phyloP scores from a whole-genome alignment of 1,140 invertebrate genomes.

The Tetranychus urticae region DNA sequence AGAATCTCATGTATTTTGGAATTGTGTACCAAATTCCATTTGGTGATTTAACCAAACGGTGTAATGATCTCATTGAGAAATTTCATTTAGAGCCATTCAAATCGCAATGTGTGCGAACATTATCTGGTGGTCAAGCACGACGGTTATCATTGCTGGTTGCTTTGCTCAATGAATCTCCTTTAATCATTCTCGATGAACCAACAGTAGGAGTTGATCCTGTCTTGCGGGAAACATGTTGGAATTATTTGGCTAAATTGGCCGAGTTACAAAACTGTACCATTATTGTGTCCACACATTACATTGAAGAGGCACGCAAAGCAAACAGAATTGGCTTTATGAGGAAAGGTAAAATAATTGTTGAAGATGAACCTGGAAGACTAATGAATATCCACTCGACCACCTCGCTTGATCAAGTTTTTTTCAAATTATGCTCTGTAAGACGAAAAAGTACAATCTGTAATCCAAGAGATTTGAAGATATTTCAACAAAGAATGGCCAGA shows the following conservation, averaged over 20 bases:
- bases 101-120: neutral
- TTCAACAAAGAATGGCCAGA: neutral
- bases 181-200: neutral
- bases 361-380: slow-evolving; percentile 2
- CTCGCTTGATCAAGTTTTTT: neutral
- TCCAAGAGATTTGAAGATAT: neutral
- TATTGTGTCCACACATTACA: slow-evolving; percentile 20
- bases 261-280: neutral
- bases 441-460: neutral
- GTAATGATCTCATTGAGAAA: neutral
- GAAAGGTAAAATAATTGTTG: slow-evolving; percentile 1
- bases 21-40: slow-evolving; percentile 65
- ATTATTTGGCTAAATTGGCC: neutral
- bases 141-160: neutral
- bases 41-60: neutral
- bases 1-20: slow-evolving; percentile 84
- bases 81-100: slow-evolving; percentile 26
- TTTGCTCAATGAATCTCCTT: neutral
- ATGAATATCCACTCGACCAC: neutral
- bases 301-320: slow-evolving; percentile 21
- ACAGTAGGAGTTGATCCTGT: neutral
- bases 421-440: slow-evolving; percentile 2
- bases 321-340: slow-evolving; percentile 14
- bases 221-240: neutral
- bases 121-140: neutral